Base-by-base conservation (phyloP, 2,888 invertebrate species). In the Drosophila vallismaia region DNA sequence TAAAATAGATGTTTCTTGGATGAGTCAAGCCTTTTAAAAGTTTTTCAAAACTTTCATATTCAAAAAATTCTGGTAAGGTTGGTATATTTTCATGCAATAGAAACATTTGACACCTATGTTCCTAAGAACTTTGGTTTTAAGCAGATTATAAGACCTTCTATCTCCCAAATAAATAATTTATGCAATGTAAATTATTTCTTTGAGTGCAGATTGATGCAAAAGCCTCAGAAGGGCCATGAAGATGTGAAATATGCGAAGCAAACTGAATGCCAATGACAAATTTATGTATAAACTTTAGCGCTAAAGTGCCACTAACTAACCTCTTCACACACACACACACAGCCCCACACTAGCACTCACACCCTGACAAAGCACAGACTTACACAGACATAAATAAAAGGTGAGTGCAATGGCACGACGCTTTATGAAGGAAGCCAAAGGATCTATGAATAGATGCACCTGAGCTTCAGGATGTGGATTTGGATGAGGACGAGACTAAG, bases 221-320 rank as follows among this genome's bases (percentile, higher is more conserved):
- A 59, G 33, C 36, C 36, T 12, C 36, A 36, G 31, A 38, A 4
- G 26, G 14, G 48, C n/a, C 44, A 19, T 28, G 40, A 19, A 44
- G 56, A 42, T 52, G 50, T 12, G 53, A 12, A 33, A 42, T 31
- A 45, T 53, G 51, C 19, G 10, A 38, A 12, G 40, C 59, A 71
- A 54, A 62, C 75, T 83, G 86, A 86, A 85, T 85, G 84, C 85
- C 85, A 85, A 85, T 85, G 88, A 84, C 87, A 85, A 88, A 85
- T 85, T 85, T 85, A 88, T 88, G 88, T 77, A 77, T 77, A 86
- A 83, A 86, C 83, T 88, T 87, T 86, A 82, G 82, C 71, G 79
- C 86, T 87, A 87, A 87, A 82, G 82, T 82, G 82, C 82, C 82
- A 82, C 82, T 82, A 82, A 82, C 82, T 87, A 82, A 82, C 86